These are phyloP conservation scores for Meteorus sp. DNA, from an alignment of 1,140 invertebrate species.

Conservation along the genomic window DNA sequence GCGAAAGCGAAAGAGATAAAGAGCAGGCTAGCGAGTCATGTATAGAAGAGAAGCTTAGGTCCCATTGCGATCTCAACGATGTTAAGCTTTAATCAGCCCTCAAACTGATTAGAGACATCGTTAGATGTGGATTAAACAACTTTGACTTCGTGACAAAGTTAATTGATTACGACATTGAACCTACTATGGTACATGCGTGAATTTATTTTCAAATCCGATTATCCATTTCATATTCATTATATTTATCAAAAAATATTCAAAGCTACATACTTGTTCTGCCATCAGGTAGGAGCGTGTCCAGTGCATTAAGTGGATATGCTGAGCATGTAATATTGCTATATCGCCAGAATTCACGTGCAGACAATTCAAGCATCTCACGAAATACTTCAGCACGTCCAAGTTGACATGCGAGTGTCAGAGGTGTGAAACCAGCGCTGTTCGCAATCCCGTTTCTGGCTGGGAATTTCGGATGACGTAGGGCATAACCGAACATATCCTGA, in stretches of 20 bases:
- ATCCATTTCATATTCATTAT: background rate
- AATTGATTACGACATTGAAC: background rate
- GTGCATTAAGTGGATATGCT: conserved; percentile 91
- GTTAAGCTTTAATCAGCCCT: conserved; percentile 18
- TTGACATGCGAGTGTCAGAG: conserved; percentile 93
- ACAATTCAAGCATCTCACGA: conserved; percentile 96
- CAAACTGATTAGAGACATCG: conserved; percentile 19
- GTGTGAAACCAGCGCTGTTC: conserved; percentile 90
- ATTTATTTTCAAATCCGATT: too few relatives aligned
- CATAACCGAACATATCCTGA: conserved; percentile 98
- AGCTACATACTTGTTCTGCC: conserved; percentile 85
- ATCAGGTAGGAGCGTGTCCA: conserved; percentile 93
- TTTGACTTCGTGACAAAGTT: background rate
- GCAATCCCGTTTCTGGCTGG: conserved; percentile 88
- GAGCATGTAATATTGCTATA: conserved; percentile 99
- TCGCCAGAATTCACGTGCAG: conserved; percentile 95
- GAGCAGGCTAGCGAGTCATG: background rate
- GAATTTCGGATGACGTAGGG: conserved; percentile 88
- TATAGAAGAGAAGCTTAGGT: background rate
- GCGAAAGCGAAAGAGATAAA: background rate
- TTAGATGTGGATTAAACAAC: conserved; percentile 10
- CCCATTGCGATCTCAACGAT: conserved; percentile 1
- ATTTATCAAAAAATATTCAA: background rate
- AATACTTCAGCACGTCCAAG: conserved; percentile 94
- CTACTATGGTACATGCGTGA: too few relatives aligned